A percentile compares a stretch with the other conserved stretches of the same genome.
phyloP scores from a whole-genome alignment of 2,888 invertebrate genomes.

The Polyploca ridens region DNA sequence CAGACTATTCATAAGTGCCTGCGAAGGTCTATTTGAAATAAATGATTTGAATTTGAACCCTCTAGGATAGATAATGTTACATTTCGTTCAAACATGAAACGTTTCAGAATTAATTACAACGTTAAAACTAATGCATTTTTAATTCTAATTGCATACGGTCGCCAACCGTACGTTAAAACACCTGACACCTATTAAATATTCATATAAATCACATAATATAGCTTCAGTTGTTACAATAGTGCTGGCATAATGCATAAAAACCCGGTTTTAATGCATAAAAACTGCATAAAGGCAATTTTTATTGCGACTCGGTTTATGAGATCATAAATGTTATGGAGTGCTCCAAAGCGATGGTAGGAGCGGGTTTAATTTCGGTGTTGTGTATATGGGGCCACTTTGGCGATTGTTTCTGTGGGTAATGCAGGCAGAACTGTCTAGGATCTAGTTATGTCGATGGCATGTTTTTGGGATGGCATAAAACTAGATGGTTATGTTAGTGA shows the following conservation, averaged over 20 bases:
- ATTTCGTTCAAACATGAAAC: neutral
- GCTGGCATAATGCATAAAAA: slow-evolving; percentile 14
- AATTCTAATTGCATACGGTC: neutral
- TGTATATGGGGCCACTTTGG: neutral
- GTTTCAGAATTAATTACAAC: too few species aligned
- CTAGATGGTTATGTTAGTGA: too few species aligned
- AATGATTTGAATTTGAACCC: too few species aligned
- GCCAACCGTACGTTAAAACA: neutral
- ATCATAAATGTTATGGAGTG: slow-evolving; percentile 48
- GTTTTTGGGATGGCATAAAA: neutral
- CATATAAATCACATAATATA: slow-evolving; percentile 15
- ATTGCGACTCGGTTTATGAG: slow-evolving; percentile 46
- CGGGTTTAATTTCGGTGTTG: slow-evolving; percentile 19
- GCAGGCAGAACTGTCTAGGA: neutral
- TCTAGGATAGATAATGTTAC: too few species aligned
- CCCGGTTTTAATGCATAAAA: slow-evolving; percentile 45
- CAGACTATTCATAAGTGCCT: too few species aligned
- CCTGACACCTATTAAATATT: slow-evolving; percentile 2
- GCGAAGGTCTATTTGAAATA: too few species aligned
- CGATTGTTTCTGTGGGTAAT: slow-evolving; percentile 4
- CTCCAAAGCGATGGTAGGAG: slow-evolving; percentile 15
- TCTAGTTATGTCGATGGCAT: neutral
- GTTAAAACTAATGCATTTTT: neutral
- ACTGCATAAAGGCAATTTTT: slow-evolving; percentile 54
- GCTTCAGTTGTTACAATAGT: slow-evolving; percentile 12